phyloP scores from a whole-genome alignment of 2,797 vertebrate species.

The Danionella dracula region DNA sequence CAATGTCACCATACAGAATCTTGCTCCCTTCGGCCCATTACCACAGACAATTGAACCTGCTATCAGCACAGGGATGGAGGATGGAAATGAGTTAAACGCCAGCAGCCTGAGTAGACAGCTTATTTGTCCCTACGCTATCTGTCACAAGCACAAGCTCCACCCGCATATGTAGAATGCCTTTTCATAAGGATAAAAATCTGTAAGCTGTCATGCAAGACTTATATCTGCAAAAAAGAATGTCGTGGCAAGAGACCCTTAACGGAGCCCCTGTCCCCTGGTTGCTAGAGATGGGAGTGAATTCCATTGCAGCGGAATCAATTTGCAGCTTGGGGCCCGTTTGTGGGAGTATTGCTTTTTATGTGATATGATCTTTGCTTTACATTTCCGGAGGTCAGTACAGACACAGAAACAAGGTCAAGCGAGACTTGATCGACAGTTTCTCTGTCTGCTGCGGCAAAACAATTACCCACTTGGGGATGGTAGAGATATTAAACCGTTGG shows the following conservation, averaged over 20 bases:
- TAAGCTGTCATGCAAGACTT: slow-evolving; percentile 33
- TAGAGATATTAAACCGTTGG: slow-evolving; percentile 44
- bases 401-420: slow-evolving; percentile 60
- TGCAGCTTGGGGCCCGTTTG: slow-evolving; percentile 41
- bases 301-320: slow-evolving; percentile 51
- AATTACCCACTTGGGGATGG: slow-evolving; percentile 46
- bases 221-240: slow-evolving; percentile 44
- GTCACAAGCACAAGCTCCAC: slow-evolving; percentile 18
- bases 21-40: slow-evolving; percentile 36
- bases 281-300: slow-evolving; percentile 45
- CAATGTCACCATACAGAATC: slow-evolving; percentile 41
- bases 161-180: slow-evolving; percentile 49
- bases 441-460: slow-evolving; percentile 38
- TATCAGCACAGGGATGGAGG: slow-evolving; percentile 36
- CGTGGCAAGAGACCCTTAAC: slow-evolving; percentile 8
- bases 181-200: slow-evolving; percentile 45
- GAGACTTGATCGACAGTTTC: slow-evolving; percentile 49
- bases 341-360: slow-evolving; percentile 46
- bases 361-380: slow-evolving; percentile 63
- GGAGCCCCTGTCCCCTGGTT: slow-evolving; percentile 16
- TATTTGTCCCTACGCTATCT: slow-evolving; percentile 44
- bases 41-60: slow-evolving; percentile 37
- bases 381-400: slow-evolving; percentile 59
- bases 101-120: slow-evolving; percentile 34
- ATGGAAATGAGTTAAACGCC: slow-evolving; percentile 51